These are phyloP conservation scores for Monomorium pharaonis DNA, from an alignment of 1,140 invertebrate species.

Conservation along the genomic window DNA sequence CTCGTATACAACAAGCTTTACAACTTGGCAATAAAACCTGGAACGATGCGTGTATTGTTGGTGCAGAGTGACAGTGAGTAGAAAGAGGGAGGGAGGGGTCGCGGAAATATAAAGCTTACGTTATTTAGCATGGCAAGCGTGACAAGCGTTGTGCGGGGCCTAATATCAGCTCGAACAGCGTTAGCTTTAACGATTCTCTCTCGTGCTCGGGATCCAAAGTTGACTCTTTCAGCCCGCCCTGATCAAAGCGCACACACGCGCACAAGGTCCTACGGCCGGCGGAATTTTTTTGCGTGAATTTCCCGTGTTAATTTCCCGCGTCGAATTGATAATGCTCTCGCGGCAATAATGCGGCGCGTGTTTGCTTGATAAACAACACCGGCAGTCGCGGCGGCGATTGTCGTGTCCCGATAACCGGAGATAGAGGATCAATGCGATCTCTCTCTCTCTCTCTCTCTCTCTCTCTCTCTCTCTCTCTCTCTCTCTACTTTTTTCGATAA, in stretches of 20 bases:
- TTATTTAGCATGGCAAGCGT: not conserved
- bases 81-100: not conserved
- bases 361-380: slow-evolving; percentile 44
- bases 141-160: not conserved
- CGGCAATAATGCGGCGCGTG: slow-evolving; percentile 15
- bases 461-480: no score
- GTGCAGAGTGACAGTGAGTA: not conserved
- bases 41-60: not conserved
- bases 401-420: slow-evolving; percentile 9
- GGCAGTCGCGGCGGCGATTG: not conserved
- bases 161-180: not conserved
- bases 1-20: slow-evolving; percentile 17
- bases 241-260: not conserved
- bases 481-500: slow-evolving; percentile 49
- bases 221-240: not conserved
- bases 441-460: no score
- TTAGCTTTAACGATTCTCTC: slow-evolving; percentile 19
- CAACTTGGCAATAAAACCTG: slow-evolving; percentile 23
- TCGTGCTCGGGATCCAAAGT: not conserved
- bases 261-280: no score
- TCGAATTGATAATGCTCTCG: slow-evolving; percentile 15
- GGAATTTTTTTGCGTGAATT: slow-evolving; percentile 35
- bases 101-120: slow-evolving; percentile 20
- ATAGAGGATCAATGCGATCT: slow-evolving; percentile 21
- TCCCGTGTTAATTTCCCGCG: not conserved